Evolutionary conservation across 2,797 vertebrate genomes (phyloP).

Genomic region (Atherinosoma microstoma): DNA sequence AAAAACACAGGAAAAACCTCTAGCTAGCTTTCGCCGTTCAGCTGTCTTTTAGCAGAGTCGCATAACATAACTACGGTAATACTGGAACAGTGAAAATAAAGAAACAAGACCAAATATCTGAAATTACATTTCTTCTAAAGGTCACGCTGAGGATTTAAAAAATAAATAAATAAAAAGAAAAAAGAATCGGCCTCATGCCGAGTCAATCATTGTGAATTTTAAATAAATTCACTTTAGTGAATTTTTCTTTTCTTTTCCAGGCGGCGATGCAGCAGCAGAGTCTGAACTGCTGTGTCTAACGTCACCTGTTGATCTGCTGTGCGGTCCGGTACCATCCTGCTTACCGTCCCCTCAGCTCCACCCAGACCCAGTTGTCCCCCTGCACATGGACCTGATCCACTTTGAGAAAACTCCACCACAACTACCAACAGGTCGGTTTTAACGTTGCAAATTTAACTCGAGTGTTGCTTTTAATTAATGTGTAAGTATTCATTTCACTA

Average conservation of each 20-base stretch:
- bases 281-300: conserved; percentile 88
- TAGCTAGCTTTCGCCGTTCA: no score
- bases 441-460: not conserved
- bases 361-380: conserved; percentile 89
- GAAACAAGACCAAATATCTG: no score
- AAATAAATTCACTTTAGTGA: not conserved
- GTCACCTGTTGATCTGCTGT: conserved; percentile 91
- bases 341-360: conserved; percentile 94
- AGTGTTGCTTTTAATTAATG: no score
- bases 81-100: no score
- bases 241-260: conserved; percentile 57
- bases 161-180: no score
- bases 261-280: conserved; percentile 75
- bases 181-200: no score
- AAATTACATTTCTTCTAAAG: no score
- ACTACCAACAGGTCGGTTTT: conserved; percentile 60
- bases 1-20: no score
- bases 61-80: no score
- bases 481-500: not conserved
- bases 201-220: no score
- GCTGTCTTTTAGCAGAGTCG: no score
- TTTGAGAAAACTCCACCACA: conserved; percentile 83
- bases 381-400: conserved; percentile 89
- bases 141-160: no score
- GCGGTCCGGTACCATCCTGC: conserved; percentile 94